phyloP scores from a whole-genome alignment of 2,113 vertebrate species.

The Hepsetus odoe region DNA sequence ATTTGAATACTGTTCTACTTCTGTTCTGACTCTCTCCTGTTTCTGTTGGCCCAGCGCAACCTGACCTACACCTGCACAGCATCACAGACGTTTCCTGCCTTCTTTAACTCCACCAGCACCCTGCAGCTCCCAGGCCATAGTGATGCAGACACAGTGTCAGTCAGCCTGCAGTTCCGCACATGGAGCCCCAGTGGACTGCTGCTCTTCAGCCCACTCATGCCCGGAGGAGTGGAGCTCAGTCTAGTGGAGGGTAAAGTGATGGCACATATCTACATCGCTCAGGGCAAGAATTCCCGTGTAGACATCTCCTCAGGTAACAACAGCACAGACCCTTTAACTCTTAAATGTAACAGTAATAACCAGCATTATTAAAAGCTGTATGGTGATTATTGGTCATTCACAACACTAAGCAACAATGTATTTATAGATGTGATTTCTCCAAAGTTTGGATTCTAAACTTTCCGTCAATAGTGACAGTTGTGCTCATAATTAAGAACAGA shows the following conservation, averaged over 20 bases:
- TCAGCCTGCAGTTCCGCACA: constrained; percentile 91
- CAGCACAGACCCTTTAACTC: neutral
- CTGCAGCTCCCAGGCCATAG: constrained; percentile 85
- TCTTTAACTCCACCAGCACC: constrained; percentile 94
- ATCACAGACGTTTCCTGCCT: constrained; percentile 86
- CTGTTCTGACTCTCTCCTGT: neutral
- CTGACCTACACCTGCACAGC: constrained; percentile 91
- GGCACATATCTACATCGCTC: constrained; percentile 84
- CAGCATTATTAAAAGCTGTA: too few species aligned
- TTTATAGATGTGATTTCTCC: too few species aligned
- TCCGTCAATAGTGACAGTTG: too few species aligned
- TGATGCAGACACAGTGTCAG: constrained; percentile 84
- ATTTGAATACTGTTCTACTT: neutral
- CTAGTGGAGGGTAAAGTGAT: constrained; percentile 88
- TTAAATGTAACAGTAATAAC: too few species aligned
- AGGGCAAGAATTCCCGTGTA: constrained; percentile 85
- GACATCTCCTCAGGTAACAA: constrained; percentile 90
- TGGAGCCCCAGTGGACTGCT: constrained; percentile 94
- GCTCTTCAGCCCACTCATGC: constrained; percentile 84
- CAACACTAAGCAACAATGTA: too few species aligned
- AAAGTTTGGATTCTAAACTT: too few species aligned
- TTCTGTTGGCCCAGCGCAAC: constrained; percentile 78
- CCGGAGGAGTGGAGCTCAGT: constrained; percentile 88
- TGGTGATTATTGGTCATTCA: too few species aligned
- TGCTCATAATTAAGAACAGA: too few species aligned